Base-by-base conservation (phyloP, 2,888 invertebrate genomes). In the Gymnoscelis rufifasciata region DNA sequence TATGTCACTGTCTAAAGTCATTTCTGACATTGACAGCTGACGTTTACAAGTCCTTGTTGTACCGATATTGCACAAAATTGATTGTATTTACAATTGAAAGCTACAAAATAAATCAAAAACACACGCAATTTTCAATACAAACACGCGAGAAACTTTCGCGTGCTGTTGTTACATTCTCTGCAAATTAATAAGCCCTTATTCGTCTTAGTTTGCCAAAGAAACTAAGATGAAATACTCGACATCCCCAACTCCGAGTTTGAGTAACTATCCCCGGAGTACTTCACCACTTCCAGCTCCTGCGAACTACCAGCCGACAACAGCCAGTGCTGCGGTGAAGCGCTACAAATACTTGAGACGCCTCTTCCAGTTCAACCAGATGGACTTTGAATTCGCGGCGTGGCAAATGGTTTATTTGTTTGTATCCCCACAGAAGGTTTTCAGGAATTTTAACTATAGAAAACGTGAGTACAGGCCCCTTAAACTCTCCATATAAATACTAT, bases 381-480 rank as follows among this genome's bases (percentile, higher is more conserved):
- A 99, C 84, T 99, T 99, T 87, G 98, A 99, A 77, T 99, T 97
- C 88, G 99, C 99, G 0, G 89, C 95, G n/a, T 99, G 99, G 99
- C 99, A 99, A 90, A 98, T 99, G 97, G 81, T 98, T 0, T 98
- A 98, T 77, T 88, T 99, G 53, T 95, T 99, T 71, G 91, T 95
- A 45, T 91, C 97, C 0, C 99, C 99, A 10, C 98, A 98, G 71
- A 98, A 97, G 91, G 97, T 99, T 27, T 97, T 97, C 76, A 92
- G 97, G 74, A 98, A 98, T 87, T 98, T 98, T 79, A 95, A 97
- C 70, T 98, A 98, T 89, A 93, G 99, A 75, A 99, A 99, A 92
- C 96, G 97, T 96, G 89, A 91, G 93, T 91, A 28, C 5, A 8
- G 14, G 1, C 2, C 10, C 29, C 19, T 19, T 19, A 19, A 19